A percentile compares a stretch with the other conserved stretches of the same genome.
These are phyloP conservation scores for Trematomus bernacchii DNA, from an alignment of 2,797 vertebrate genomes.

Conservation along the genomic window DNA sequence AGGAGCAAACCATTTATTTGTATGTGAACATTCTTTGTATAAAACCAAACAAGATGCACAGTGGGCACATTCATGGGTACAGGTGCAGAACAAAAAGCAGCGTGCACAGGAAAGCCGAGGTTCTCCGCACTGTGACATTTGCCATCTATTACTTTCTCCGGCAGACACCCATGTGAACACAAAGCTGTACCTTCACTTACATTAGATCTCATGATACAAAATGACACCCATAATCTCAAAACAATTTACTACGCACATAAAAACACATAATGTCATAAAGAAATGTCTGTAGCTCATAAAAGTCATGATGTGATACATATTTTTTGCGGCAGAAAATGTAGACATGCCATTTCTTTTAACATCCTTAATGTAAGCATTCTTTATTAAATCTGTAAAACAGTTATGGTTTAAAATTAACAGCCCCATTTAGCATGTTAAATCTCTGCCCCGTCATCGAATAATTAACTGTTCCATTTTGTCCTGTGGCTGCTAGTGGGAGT, in stretches of 20 bases:
- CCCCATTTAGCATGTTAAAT: conserved; percentile 35
- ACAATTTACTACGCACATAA: background rate
- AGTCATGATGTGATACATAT: background rate
- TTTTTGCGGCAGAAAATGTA: background rate
- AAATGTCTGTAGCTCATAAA: conserved; percentile 18
- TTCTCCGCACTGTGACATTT: no score
- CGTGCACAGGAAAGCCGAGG: no score
- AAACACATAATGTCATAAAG: conserved; percentile 6
- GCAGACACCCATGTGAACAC: conserved; percentile 17
- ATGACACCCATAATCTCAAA: no score
- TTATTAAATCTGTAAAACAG: conserved; percentile 30
- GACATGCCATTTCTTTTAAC: conserved; percentile 11
- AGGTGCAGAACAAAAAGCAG: conserved; percentile 13
- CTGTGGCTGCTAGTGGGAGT: conserved; percentile 27
- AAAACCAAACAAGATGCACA: conserved; percentile 2
- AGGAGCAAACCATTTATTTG: background rate
- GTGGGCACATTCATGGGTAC: conserved; percentile 1
- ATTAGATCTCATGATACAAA: no score
- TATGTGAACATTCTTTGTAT: conserved; percentile 12
- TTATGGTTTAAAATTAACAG: conserved; percentile 47
- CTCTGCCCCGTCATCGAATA: conserved; percentile 47
- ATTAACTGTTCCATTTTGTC: conserved; percentile 58
- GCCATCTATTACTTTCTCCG: background rate
- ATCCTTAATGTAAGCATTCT: conserved; percentile 3
- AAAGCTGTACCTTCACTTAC: background rate